Percentiles rank a stretch among this genome's conserved stretches.
These are phyloP conservation scores for Cosmopolites sordidus DNA, from an alignment of 2,888 invertebrate genomes.

Conservation along the genomic window DNA sequence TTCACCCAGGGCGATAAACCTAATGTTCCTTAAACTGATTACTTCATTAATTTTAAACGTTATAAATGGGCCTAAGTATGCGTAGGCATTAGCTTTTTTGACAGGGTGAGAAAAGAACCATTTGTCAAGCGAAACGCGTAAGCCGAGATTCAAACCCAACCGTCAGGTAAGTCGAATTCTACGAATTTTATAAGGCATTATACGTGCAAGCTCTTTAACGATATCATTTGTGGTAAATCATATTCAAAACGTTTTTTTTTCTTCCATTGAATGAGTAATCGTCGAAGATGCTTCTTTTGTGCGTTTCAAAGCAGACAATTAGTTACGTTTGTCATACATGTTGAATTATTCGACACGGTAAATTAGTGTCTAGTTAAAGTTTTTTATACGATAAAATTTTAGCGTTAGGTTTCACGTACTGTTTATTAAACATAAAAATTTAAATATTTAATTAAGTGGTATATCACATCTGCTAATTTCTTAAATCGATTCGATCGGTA, in stretches of 20 bases:
- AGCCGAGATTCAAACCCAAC: conserved; percentile 11
- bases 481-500: too few species aligned
- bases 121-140: conserved; percentile 20
- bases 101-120: conserved; percentile 25
- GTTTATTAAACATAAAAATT: too few species aligned
- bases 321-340: too few species aligned
- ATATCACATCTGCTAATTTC: too few species aligned
- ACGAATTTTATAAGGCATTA: conserved; percentile 1
- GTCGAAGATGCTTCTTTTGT: too few species aligned
- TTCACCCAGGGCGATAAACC: conserved; percentile 13
- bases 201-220: not conserved
- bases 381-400: too few species aligned
- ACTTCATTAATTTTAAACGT: conserved; percentile 27
- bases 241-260: not conserved
- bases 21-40: conserved; percentile 24
- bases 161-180: conserved; percentile 11
- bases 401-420: too few species aligned
- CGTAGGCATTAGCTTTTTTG: conserved; percentile 25
- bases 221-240: not conserved
- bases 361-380: too few species aligned
- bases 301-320: too few species aligned
- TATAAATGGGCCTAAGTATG: conserved; percentile 22
- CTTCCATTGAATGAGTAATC: too few species aligned
- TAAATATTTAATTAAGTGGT: too few species aligned
- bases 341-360: too few species aligned